Conservation (phyloP, 2,888 invertebrate species). For the Eupithecia pulchellata region DNA sequence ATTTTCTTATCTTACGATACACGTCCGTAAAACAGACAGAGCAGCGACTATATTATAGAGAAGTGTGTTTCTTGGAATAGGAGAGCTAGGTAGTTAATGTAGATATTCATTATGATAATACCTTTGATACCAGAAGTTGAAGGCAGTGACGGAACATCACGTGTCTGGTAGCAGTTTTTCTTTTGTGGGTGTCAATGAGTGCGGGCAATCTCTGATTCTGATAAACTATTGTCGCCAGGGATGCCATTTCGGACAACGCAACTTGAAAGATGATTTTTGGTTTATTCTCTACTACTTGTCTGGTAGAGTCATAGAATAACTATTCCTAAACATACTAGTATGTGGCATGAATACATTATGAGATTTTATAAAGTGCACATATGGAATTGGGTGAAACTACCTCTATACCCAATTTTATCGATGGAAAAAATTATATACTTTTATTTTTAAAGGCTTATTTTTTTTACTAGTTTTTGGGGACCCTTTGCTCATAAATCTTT, state of each 20-base stretch:
- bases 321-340: too few species aligned
- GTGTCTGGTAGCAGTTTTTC: conserved; percentile 71
- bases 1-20: background rate
- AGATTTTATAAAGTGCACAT: too few species aligned
- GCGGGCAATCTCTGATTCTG: conserved; percentile 59
- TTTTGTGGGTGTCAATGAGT: conserved; percentile 65
- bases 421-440: too few species aligned
- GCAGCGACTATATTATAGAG: background rate
- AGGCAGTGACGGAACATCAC: conserved; percentile 49
- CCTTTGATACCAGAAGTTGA: conserved; percentile 23
- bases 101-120: conserved; percentile 16
- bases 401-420: too few species aligned
- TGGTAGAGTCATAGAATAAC: background rate
- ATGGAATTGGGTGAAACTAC: too few species aligned
- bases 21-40: background rate
- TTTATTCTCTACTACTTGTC: background rate
- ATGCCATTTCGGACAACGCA: conserved; percentile 43
- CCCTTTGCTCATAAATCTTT: too few species aligned
- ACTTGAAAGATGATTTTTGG: background rate
- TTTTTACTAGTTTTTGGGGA: too few species aligned
- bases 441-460: too few species aligned
- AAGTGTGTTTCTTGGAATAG: background rate
- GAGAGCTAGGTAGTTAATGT: background rate
- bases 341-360: too few species aligned
- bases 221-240: conserved; percentile 62